Percentiles rank a stretch among this genome's conserved stretches.
Conservation (phyloP, 2,888 invertebrate species). For the Unio delphinus region DNA sequence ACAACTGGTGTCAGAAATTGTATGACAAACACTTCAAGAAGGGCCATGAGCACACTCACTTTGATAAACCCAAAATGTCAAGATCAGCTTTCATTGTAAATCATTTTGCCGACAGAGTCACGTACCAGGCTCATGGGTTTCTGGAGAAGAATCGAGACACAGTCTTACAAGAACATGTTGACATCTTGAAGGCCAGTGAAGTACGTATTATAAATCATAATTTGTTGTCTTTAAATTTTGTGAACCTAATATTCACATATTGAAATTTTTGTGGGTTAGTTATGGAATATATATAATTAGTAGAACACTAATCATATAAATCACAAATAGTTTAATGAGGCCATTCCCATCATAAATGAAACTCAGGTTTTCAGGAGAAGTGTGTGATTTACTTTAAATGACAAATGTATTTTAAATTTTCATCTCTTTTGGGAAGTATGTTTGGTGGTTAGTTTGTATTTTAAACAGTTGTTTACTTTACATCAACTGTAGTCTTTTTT, state of each 20-base stretch:
- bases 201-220: slow-evolving; percentile 56
- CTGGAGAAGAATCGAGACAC: slow-evolving; percentile 98
- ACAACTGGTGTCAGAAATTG: slow-evolving; percentile 92
- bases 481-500: too few species aligned
- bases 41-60: slow-evolving; percentile 77
- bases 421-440: too few species aligned
- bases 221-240: neutral
- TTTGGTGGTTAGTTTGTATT: too few species aligned
- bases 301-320: too few species aligned
- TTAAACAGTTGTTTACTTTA: too few species aligned
- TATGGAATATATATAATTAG: too few species aligned
- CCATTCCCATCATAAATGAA: too few species aligned
- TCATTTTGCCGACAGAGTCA: slow-evolving; percentile 97
- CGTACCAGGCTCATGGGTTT: slow-evolving; percentile 93
- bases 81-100: slow-evolving; percentile 86
- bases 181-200: slow-evolving; percentile 76
- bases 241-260: neutral
- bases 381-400: too few species aligned
- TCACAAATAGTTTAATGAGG: too few species aligned
- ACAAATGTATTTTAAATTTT: too few species aligned
- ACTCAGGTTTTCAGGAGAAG: too few species aligned
- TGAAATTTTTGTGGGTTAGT: too few species aligned
- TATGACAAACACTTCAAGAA: slow-evolving; percentile 81
- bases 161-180: slow-evolving; percentile 93
- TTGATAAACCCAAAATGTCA: slow-evolving; percentile 88